phyloP scores from a whole-genome alignment of 1,140 invertebrate species.

The Popillia japonica region DNA sequence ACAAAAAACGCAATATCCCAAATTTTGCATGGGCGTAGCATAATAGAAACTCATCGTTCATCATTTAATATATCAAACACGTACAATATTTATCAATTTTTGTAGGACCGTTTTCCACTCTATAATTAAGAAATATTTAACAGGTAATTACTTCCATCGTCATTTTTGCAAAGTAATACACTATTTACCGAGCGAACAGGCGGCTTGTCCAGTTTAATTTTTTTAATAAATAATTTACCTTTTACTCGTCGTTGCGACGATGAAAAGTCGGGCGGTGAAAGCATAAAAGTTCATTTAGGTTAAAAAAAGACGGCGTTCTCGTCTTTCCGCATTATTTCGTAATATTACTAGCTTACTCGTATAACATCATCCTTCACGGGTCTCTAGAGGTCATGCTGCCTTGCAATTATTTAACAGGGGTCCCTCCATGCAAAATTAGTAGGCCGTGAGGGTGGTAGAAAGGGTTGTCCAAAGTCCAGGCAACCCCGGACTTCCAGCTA shows the following conservation, averaged over 20 bases:
- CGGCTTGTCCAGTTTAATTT: background rate
- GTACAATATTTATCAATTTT: background rate
- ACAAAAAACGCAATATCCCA: too few species aligned
- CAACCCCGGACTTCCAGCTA: background rate
- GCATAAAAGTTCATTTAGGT: constrained; percentile 43
- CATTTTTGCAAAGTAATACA: background rate
- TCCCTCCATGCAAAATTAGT: constrained; percentile 51
- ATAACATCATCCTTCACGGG: constrained; percentile 48
- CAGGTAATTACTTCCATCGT: background rate
- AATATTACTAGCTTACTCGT: constrained; percentile 46
- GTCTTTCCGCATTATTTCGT: constrained; percentile 42
- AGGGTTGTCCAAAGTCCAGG: constrained; percentile 47
- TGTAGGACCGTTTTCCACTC: background rate
- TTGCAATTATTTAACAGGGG: constrained; percentile 52
- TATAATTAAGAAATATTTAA: constrained; percentile 9
- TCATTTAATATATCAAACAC: background rate
- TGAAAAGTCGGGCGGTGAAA: background rate
- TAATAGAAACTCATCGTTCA: background rate
- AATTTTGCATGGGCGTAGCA: too few species aligned
- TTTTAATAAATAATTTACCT: constrained; percentile 26
- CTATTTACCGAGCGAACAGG: background rate
- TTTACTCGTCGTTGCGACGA: background rate
- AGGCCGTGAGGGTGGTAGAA: constrained; percentile 44
- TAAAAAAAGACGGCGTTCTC: constrained; percentile 37
- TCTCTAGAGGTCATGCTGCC: constrained; percentile 51